Evolutionary conservation across 2,797 vertebrate genomes (phyloP).

Genomic region (Erethizon dorsatum): DNA sequence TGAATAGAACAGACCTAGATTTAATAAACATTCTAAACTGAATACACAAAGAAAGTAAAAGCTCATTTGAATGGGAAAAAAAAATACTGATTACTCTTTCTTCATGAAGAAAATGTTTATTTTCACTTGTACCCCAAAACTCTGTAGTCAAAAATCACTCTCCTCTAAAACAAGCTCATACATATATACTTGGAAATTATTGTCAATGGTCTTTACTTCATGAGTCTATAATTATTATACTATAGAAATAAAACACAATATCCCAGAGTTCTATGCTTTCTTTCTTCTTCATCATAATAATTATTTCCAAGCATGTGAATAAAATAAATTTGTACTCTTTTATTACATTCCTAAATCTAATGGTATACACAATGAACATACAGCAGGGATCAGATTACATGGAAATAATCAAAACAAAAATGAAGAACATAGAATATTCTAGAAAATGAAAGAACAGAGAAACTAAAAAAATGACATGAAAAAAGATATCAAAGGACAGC

Average conservation of each 20-base stretch:
- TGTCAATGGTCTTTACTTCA: slow-evolving; percentile 29
- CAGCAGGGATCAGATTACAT: neutral
- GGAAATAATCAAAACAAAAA: neutral
- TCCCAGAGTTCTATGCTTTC: neutral
- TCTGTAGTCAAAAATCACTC: slow-evolving; percentile 12
- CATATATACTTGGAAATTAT: neutral
- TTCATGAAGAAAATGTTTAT: slow-evolving; percentile 40
- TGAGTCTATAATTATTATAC: neutral
- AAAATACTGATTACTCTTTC: neutral
- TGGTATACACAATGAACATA: neutral
- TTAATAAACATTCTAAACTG: neutral
- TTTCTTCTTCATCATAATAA: slow-evolving; percentile 12
- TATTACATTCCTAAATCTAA: slow-evolving; percentile 30
- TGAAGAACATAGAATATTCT: neutral
- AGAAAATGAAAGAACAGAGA: neutral
- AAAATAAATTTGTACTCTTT: neutral
- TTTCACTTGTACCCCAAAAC: slow-evolving; percentile 35
- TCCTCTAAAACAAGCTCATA: neutral
- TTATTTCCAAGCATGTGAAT: neutral
- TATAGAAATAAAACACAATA: slow-evolving; percentile 4
- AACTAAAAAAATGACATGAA: slow-evolving; percentile 32
- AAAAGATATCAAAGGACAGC: neutral
- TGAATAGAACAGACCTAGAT: neutral
- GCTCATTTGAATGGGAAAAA: neutral
- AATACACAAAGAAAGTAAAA: neutral